Evolutionary conservation across 2,888 invertebrate genomes (phyloP), one percentile per base, ranked within the genome.

Genomic region (Eristalis intricaria): DNA sequence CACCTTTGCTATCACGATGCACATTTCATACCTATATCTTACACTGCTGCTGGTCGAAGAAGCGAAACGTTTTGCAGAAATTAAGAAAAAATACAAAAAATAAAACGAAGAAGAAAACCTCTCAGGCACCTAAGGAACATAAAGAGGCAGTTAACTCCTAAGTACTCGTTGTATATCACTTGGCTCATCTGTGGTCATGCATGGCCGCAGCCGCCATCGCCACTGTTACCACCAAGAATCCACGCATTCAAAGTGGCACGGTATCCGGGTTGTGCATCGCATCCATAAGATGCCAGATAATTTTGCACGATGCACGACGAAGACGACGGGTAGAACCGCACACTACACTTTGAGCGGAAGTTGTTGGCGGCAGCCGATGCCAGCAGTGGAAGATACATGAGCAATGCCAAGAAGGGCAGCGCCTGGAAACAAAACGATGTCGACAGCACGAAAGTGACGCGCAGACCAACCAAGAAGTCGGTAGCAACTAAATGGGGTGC

Each of bases 121-220:
- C 78, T 65, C 56, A 61, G 26, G 77, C 77, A 77, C 50, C 40
- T 69, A 83, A 70, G 75, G 22, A 86, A 76, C 79, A 84, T 84
- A 84, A 84, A 84, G 84, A 84, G 87, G 84, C 79, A 87, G 87
- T 87, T 87, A 87, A 71, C 80, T 87, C 73, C 80, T 87, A 87
- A 87, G 84, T 87, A 87, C 84, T 84, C 83, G 87, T 79, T 83
- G 80, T 80, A 80, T 87, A 87, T 87, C 87, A 87, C 84, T 87
- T 80, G 76, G 71, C 76, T 80, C 84, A 84, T 87, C 87, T 84
- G 69, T 22, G 84, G 87, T 84, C 87, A 84, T 87, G 87, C 79
- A 84, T 84, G 80, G 87, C 80, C 73, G 60, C 79, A 71, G 50
- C 71, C 75, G 75, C 74, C 61, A 60, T 61, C 70, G 50, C 68